These are phyloP conservation scores for Pseudorhombus dupliciocellatus DNA, from an alignment of 2,113 vertebrate species.

Conservation along the genomic window DNA sequence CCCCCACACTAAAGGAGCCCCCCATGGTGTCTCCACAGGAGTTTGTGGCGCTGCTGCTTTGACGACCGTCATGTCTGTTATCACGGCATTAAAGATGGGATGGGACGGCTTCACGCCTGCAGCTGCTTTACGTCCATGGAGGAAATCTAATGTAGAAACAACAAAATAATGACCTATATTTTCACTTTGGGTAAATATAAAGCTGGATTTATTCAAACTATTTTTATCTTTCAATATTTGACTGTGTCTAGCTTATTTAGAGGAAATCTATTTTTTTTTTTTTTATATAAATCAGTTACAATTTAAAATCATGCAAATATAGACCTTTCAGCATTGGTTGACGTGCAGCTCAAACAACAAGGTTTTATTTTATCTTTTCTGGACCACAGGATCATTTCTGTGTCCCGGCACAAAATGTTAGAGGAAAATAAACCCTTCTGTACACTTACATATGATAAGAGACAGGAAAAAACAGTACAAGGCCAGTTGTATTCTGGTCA, in stretches of 20 bases:
- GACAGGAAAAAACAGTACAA: conserved; percentile 69
- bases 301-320: too few relatives aligned
- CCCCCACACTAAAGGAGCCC: conserved; percentile 85
- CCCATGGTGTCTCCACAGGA: conserved; percentile 77
- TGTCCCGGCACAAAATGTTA: conserved; percentile 11
- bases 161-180: too few relatives aligned
- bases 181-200: too few relatives aligned
- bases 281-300: too few relatives aligned
- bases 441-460: conserved; percentile 78
- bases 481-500: conserved; percentile 63
- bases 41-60: conserved; percentile 11
- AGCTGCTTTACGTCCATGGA: conserved; percentile 44
- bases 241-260: too few relatives aligned
- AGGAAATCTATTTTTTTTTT: too few relatives aligned
- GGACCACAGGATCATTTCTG: not conserved
- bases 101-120: conserved; percentile 23
- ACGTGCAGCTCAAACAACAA: not conserved
- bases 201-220: too few relatives aligned
- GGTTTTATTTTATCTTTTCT: not conserved
- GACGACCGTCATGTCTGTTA: conserved; percentile 3
- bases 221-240: too few relatives aligned
- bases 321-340: not conserved
- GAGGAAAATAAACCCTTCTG: conserved; percentile 25
- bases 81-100: conserved; percentile 15
- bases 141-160: conserved; percentile 63